Percentiles rank a stretch among this genome's conserved stretches.
These are phyloP conservation scores for Smutsia gigantea DNA, from an alignment of 2,797 vertebrate species.

Conservation along the genomic window DNA sequence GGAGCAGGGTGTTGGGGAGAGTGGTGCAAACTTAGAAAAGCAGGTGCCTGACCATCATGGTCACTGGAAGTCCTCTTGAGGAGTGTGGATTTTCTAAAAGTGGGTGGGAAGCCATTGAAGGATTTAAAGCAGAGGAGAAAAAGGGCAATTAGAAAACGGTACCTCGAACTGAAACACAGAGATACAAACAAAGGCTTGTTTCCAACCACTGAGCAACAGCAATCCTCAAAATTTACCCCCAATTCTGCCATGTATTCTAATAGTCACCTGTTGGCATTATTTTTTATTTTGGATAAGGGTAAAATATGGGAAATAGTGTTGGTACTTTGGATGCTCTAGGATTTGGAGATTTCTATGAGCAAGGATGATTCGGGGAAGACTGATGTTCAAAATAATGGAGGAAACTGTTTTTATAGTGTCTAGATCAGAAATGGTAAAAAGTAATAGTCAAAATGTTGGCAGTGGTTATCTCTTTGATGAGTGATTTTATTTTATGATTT, in stretches of 20 bases:
- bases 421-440: neutral
- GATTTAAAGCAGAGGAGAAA: neutral
- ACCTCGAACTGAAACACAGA: neutral
- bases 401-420: neutral
- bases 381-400: neutral
- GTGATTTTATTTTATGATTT: neutral
- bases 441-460: neutral
- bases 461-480: neutral
- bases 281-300: neutral
- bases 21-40: neutral
- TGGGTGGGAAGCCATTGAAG: neutral
- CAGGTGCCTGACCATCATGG: neutral
- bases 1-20: neutral
- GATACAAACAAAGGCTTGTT: neutral
- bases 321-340: neutral
- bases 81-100: neutral
- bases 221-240: neutral
- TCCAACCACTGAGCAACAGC: neutral
- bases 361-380: neutral
- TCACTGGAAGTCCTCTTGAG: neutral
- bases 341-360: neutral
- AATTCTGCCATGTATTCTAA: neutral
- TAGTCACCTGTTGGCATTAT: neutral
- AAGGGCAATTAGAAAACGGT: neutral
- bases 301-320: neutral